Base-by-base conservation (phyloP, 2,797 vertebrate genomes). In the Vultur gryphus region DNA sequence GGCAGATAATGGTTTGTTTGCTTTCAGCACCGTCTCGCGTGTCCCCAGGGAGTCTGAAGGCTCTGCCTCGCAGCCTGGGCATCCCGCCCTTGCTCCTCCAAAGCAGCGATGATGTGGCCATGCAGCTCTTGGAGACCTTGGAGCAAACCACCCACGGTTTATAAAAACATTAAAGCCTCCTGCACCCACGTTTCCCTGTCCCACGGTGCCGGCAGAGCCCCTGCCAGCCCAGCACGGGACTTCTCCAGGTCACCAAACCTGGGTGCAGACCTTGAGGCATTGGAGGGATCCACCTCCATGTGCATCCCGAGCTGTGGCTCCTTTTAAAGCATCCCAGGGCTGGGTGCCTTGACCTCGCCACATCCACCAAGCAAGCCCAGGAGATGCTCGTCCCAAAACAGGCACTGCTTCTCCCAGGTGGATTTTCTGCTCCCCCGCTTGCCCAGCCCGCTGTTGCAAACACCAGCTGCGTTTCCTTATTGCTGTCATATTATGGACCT, bases 1-100 rank as follows among this genome's bases (percentile, higher is more conserved):
- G 11, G 20, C 33, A 4, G 57, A 49, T 80, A 90, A 91, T 89
- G 92, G 70, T 43, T 91, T 90, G 83, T 89, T 89, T 93, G 94
- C 93, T 95, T 33, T 86, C 88, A 86, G 72, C 80, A 14, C 4
- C 4, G 72, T 85, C 90, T 91, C n/a, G 9, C 0, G 2, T 1
- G 13, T 88, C 94, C 94, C 88, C 0, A 4, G 72, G 79, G 92
- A 94, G 90, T 88, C 76, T 84, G 83, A 62, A 58, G 57, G 80
- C 39, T 18, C 23, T 2, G 31, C 59, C 65, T 41, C 8, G 3
- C 35, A 51, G 54, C 57, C 59, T 21, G 2, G 5, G 19, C 65
- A 44, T 86, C 78, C 48, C 7, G 0, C 8, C 15, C 44, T 41
- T 10, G 66, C 55, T 75, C 33, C 35, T 78, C 76, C 6, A 0